phyloP scores from a whole-genome alignment of 2,797 vertebrate species.

The Tenualosa ilisha region DNA sequence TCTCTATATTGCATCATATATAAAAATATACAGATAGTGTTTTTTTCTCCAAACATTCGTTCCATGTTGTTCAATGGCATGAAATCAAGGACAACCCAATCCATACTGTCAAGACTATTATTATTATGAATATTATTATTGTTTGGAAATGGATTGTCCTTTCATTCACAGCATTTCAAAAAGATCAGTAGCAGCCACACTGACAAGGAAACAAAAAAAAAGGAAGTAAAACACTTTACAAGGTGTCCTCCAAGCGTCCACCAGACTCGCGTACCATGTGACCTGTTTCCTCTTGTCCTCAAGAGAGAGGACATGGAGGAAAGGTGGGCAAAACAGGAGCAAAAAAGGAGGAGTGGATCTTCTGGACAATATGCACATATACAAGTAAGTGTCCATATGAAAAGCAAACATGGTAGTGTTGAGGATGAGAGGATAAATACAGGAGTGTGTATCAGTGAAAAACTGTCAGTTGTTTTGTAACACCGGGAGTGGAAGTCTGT shows the following conservation, averaged over 20 bases:
- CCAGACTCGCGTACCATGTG: slow-evolving; percentile 58
- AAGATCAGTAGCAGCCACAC: slow-evolving; percentile 76
- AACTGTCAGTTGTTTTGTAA: slow-evolving; percentile 5
- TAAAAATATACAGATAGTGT: slow-evolving; percentile 82
- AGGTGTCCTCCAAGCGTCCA: slow-evolving; percentile 45
- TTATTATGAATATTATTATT: slow-evolving; percentile 48
- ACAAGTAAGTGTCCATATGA: slow-evolving; percentile 11
- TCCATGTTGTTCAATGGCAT: slow-evolving; percentile 80
- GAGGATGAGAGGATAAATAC: slow-evolving; percentile 3
- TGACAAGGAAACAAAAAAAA: slow-evolving; percentile 41
- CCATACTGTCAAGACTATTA: slow-evolving; percentile 53
- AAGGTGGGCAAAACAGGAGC: neutral
- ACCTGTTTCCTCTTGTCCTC: slow-evolving; percentile 45
- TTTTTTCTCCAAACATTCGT: slow-evolving; percentile 73
- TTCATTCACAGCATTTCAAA: slow-evolving; percentile 73
- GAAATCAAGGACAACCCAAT: slow-evolving; percentile 70
- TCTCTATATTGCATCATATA: slow-evolving; percentile 83
- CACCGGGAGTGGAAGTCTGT: neutral
- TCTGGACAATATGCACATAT: neutral
- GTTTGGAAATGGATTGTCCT: slow-evolving; percentile 51
- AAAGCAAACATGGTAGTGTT: slow-evolving; percentile 20
- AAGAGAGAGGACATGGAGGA: slow-evolving; percentile 5
- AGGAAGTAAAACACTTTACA: slow-evolving; percentile 48
- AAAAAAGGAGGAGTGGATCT: neutral
- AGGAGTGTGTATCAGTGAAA: slow-evolving; percentile 8